Conservation (phyloP, 2,113 vertebrate species). For the Hiodon tergisus region DNA sequence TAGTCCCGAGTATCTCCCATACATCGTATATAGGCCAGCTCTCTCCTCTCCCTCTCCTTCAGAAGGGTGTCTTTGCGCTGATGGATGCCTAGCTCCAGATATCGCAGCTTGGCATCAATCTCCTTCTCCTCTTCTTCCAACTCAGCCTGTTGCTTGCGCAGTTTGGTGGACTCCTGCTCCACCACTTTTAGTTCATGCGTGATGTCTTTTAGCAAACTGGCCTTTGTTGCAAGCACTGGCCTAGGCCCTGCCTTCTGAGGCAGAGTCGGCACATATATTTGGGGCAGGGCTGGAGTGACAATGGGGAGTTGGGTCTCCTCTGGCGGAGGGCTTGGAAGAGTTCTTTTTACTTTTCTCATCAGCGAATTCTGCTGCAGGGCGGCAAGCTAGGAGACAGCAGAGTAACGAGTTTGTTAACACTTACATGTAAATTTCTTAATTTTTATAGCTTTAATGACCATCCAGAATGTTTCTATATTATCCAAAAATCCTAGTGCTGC, state of each 20-base stretch:
- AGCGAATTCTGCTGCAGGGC: constrained; percentile 84
- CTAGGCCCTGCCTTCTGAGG: constrained; percentile 71
- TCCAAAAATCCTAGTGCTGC: too few relatives aligned
- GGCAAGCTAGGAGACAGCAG: constrained; percentile 70
- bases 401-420: constrained; percentile 4
- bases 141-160: constrained; percentile 94
- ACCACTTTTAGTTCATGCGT: constrained; percentile 88
- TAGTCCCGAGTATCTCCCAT: constrained; percentile 87
- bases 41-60: constrained; percentile 80
- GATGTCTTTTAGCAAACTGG: constrained; percentile 79
- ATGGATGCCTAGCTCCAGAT: constrained; percentile 89
- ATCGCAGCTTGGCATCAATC: constrained; percentile 95
- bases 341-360: constrained; percentile 96
- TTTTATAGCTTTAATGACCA: too few relatives aligned
- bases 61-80: constrained; percentile 92
- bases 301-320: constrained; percentile 83
- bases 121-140: constrained; percentile 98
- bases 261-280: constrained; percentile 81
- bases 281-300: constrained; percentile 75
- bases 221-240: constrained; percentile 77
- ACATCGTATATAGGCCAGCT: constrained; percentile 78
- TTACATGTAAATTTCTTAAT: too few relatives aligned
- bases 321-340: constrained; percentile 91
- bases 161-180: constrained; percentile 92
- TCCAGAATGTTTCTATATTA: too few relatives aligned